Evolutionary conservation across 2,888 invertebrate species (phyloP).

Genomic region (Papilio protenor): DNA sequence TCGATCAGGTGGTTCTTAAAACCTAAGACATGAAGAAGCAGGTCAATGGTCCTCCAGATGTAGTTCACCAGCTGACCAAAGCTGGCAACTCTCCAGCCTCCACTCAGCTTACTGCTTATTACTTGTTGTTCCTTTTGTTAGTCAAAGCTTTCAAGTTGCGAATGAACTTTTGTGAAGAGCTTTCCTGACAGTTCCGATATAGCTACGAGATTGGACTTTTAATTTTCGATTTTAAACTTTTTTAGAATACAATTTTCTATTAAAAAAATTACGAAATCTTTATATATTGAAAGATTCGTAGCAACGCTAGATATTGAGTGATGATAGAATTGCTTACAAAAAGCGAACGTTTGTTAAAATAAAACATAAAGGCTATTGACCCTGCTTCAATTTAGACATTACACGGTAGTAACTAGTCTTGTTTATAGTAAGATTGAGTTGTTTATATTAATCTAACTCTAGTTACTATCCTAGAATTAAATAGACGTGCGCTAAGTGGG

Average conservation of each 20-base stretch:
- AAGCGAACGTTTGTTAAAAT: background rate
- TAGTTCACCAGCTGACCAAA: background rate
- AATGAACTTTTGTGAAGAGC: background rate
- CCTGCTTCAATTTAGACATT: background rate
- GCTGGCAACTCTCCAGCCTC: constrained; percentile 27
- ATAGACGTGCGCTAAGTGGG: background rate
- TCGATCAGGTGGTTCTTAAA: background rate
- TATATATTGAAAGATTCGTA: background rate
- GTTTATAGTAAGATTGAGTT: background rate
- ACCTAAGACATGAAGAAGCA: constrained; percentile 3
- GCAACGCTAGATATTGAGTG: background rate
- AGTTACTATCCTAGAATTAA: background rate
- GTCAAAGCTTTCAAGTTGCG: background rate
- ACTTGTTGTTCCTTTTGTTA: constrained; percentile 25
- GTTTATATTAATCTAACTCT: background rate
- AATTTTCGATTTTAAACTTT: background rate
- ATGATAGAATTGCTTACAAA: background rate
- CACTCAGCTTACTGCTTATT: constrained; percentile 14
- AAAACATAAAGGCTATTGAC: background rate
- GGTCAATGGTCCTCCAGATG: constrained; percentile 31
- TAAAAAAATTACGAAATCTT: background rate
- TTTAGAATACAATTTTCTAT: background rate
- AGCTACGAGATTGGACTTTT: background rate
- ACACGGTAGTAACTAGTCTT: background rate
- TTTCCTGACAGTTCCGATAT: background rate